Evolutionary conservation across 2,113 vertebrate species (phyloP).

Genomic region (Rhabdornis inornatus): DNA sequence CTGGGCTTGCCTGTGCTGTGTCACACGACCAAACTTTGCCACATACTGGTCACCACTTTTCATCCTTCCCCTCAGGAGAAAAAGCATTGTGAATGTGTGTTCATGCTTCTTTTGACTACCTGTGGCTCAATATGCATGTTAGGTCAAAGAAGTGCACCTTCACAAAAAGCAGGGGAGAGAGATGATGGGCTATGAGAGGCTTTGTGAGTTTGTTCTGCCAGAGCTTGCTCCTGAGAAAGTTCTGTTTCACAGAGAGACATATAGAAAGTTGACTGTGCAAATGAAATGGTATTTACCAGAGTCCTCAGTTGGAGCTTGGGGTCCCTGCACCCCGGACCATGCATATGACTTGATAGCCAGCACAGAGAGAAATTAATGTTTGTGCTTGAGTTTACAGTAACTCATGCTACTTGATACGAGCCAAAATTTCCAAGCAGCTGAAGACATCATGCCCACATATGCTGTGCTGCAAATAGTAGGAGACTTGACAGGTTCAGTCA

Average conservation of each 20-base stretch:
- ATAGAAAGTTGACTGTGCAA: not conserved
- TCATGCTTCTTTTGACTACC: not conserved
- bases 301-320: not conserved
- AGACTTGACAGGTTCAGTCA: not conserved
- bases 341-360: not conserved
- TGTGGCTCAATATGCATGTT: not conserved
- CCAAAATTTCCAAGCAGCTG: not conserved
- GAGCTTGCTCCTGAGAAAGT: not conserved
- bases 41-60: not conserved
- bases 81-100: no score
- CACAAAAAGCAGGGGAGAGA: not conserved
- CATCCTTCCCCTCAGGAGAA: not conserved
- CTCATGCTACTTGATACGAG: not conserved
- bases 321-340: not conserved
- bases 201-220: not conserved
- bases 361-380: not conserved
- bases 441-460: not conserved
- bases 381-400: not conserved
- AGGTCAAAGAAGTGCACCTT: not conserved
- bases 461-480: not conserved
- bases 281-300: not conserved
- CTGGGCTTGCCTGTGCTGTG: not conserved
- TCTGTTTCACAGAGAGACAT: not conserved
- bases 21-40: fast-evolving
- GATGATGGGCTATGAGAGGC: not conserved